Conservation (phyloP, 2,113 vertebrate species). For the Oncorhynchus nerka region DNA sequence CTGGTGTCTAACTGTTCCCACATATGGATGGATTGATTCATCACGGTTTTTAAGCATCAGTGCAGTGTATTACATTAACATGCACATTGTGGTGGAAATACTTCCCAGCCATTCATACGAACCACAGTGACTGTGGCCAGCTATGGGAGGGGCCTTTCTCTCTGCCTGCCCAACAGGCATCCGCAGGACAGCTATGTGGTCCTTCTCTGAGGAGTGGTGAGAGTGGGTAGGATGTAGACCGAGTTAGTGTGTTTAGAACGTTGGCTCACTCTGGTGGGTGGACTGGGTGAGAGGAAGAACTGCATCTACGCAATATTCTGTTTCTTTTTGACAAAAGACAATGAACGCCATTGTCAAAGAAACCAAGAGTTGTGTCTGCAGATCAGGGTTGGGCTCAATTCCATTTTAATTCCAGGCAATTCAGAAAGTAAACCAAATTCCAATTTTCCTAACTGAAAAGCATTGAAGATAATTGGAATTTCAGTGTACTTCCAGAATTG, state of each 20-base stretch:
- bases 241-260: neutral
- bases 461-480: too few species aligned
- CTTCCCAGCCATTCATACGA: neutral
- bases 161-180: too few species aligned
- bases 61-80: too few species aligned
- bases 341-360: neutral
- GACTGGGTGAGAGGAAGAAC: neutral
- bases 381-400: too few species aligned
- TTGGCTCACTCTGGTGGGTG: neutral
- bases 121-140: neutral
- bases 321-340: neutral
- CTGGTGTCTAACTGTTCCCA: too few species aligned
- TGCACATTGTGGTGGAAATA: too few species aligned
- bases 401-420: too few species aligned
- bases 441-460: too few species aligned
- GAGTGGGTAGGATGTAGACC: neutral
- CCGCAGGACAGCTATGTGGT: neutral
- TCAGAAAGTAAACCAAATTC: too few species aligned
- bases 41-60: too few species aligned
- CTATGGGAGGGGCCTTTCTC: neutral
- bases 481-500: too few species aligned
- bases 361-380: neutral
- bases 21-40: too few species aligned
- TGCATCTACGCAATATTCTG: neutral
- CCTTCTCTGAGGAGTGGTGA: neutral